Conservation (phyloP, 2,888 invertebrate species). For the Cerastoderma edule region DNA sequence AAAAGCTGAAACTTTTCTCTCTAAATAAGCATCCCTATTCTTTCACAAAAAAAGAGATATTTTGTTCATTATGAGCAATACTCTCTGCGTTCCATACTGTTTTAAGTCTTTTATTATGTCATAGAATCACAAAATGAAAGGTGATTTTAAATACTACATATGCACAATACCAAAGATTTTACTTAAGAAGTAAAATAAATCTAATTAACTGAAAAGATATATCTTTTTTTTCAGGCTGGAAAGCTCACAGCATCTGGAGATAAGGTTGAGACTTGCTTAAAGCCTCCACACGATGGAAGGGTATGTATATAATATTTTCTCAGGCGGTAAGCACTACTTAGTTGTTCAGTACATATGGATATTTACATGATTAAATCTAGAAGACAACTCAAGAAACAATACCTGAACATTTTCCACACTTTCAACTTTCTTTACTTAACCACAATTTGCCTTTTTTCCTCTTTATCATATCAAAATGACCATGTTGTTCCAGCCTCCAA, state of each 20-base stretch:
- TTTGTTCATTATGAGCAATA: no score
- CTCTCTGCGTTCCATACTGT: no score
- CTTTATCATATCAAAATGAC: neutral
- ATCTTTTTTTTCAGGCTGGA: slow-evolving; percentile 78
- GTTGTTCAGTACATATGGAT: no score
- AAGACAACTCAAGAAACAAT: neutral
- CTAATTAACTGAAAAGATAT: neutral
- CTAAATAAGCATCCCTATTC: neutral
- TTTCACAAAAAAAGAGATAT: neutral
- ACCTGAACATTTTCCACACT: neutral
- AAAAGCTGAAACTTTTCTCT: neutral
- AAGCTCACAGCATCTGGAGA: slow-evolving; percentile 81
- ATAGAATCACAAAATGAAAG: no score
- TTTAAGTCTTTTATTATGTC: no score
- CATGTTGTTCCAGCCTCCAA: slow-evolving; percentile 73
- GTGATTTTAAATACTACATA: no score
- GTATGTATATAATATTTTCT: slow-evolving; percentile 63
- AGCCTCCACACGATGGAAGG: slow-evolving; percentile 71
- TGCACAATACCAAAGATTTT: no score
- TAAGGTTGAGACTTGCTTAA: slow-evolving; percentile 77
- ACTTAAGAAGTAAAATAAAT: no score
- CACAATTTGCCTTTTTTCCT: neutral
- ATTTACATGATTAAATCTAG: neutral
- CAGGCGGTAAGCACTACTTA: neutral
- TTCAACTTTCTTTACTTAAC: neutral